Evolutionary conservation across 2,888 invertebrate genomes (phyloP).

Genomic region (Catocala nupta): DNA sequence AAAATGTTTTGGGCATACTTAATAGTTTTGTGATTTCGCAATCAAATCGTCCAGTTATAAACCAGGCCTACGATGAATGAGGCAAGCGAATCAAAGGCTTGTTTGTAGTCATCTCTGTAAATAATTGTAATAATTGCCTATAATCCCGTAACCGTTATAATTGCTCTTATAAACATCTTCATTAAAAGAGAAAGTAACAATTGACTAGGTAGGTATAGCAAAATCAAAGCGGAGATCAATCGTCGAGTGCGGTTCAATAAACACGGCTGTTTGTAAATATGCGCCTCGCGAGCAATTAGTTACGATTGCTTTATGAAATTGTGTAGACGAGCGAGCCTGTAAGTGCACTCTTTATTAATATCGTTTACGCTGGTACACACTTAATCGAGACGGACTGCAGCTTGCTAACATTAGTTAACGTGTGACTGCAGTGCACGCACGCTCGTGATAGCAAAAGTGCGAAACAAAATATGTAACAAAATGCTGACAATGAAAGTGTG

Average conservation of each 20-base stretch:
- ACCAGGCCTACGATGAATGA: constrained; percentile 25
- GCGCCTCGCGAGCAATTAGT: constrained; percentile 7
- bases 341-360: constrained; percentile 18
- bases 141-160: constrained; percentile 45
- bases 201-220: constrained; percentile 22
- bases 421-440: constrained; percentile 43
- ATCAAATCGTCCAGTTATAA: constrained; percentile 7
- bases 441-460: constrained; percentile 35
- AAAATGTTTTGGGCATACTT: too few relatives aligned
- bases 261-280: constrained; percentile 13
- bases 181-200: constrained; percentile 49
- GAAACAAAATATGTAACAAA: constrained; percentile 49
- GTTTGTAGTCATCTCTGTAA: constrained; percentile 28
- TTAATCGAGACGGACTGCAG: constrained; percentile 25
- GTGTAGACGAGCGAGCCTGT: not conserved
- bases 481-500: constrained; percentile 54
- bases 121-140: constrained; percentile 41
- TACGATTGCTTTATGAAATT: constrained; percentile 9
- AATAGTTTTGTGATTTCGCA: too few relatives aligned
- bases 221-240: constrained; percentile 27
- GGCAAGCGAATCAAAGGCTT: constrained; percentile 17
- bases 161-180: constrained; percentile 32
- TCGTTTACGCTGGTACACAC: constrained; percentile 32
- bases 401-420: constrained; percentile 40
- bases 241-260: constrained; percentile 5